phyloP scores from a whole-genome alignment of 2,113 vertebrate species.

The Tichodroma muraria region DNA sequence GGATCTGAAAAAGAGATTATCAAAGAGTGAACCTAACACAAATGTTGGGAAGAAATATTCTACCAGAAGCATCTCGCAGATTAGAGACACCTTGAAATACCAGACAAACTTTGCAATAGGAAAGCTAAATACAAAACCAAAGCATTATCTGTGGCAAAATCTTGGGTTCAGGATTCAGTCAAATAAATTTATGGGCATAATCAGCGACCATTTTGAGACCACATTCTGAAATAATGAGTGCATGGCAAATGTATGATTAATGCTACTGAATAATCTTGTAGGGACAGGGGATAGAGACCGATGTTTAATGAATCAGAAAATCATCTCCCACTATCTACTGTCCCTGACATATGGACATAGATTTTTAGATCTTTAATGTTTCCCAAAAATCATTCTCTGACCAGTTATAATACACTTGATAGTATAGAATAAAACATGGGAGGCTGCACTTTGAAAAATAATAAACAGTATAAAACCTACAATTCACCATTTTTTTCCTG shows the following conservation, averaged over 20 bases:
- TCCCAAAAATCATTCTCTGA: not conserved
- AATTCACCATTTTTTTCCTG: not conserved
- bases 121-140: not conserved
- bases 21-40: not conserved
- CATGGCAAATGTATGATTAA: not conserved
- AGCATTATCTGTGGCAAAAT: not conserved
- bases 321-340: not conserved
- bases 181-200: not conserved
- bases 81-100: not conserved
- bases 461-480: not conserved
- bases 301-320: not conserved
- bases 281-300: not conserved
- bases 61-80: not conserved
- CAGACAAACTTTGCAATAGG: not conserved
- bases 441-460: not conserved
- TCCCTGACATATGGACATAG: not conserved
- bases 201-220: not conserved
- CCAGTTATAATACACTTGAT: not conserved
- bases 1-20: constrained; percentile 73
- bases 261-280: not conserved
- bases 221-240: not conserved
- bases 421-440: not conserved
- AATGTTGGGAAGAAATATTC: not conserved
- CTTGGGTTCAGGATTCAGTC: not conserved
- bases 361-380: not conserved